Evolutionary conservation across 2,797 vertebrate genomes (phyloP).

Genomic region (Falco columbarius): DNA sequence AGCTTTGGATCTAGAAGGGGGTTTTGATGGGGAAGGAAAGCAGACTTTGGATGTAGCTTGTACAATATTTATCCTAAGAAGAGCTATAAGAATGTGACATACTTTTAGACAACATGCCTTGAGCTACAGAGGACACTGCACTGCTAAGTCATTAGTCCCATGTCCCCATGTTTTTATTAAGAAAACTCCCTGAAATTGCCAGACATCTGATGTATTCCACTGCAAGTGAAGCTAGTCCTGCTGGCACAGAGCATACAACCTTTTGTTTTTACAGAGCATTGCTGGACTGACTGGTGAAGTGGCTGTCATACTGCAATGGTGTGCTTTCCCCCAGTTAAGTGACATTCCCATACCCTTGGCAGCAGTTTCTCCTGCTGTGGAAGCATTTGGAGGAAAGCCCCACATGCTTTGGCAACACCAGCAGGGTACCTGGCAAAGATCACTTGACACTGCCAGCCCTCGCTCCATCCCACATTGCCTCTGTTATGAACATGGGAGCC

Average conservation of each 20-base stretch:
- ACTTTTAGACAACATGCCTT: not conserved
- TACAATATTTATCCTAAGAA: not conserved
- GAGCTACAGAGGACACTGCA: not conserved
- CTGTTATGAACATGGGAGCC: not conserved
- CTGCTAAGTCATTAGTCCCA: not conserved
- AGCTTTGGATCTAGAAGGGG: not conserved
- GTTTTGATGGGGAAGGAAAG: not conserved
- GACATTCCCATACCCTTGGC: conserved; percentile 15
- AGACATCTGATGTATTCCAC: not conserved
- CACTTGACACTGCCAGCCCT: conserved; percentile 51
- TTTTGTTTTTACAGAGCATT: not conserved
- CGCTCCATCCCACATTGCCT: not conserved
- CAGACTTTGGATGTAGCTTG: not conserved
- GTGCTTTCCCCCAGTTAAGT: not conserved
- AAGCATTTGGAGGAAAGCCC: conserved; percentile 16
- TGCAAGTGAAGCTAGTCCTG: not conserved
- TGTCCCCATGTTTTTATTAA: not conserved
- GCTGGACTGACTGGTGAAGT: conserved; percentile 46
- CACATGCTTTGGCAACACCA: conserved; percentile 27
- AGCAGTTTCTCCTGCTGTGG: not conserved
- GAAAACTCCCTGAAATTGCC: not conserved
- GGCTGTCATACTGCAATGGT: not conserved
- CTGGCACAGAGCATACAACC: not conserved
- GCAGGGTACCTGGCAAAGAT: conserved; percentile 60
- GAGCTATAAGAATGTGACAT: not conserved